Evolutionary conservation across 2,888 invertebrate genomes (phyloP).

Genomic region (Cetonia aurata): DNA sequence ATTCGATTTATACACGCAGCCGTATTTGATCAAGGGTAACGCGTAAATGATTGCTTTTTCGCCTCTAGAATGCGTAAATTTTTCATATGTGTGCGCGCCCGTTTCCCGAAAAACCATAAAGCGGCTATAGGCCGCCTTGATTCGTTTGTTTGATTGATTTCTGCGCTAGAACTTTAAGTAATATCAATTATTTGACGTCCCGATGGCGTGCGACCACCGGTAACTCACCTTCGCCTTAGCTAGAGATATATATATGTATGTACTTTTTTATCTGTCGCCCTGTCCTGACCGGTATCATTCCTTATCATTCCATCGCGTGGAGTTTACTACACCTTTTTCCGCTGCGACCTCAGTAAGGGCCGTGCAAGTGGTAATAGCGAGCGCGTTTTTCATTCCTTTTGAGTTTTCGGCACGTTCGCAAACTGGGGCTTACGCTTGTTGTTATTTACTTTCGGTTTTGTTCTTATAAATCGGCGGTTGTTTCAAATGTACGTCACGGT

Average conservation of each 20-base stretch:
- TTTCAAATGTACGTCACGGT: constrained; percentile 6
- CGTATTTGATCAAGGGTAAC: too few species aligned
- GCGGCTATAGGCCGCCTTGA: not conserved
- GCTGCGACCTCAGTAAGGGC: constrained; percentile 24
- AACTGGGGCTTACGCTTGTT: constrained; percentile 2
- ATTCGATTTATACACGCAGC: too few species aligned
- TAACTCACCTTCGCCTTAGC: too few species aligned
- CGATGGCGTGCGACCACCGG: constrained; percentile 46
- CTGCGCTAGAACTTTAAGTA: constrained; percentile 50
- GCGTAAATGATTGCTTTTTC: too few species aligned
- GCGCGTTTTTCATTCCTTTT: constrained; percentile 25
- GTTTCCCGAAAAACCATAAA: too few species aligned
- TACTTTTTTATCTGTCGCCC: not conserved
- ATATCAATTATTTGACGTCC: constrained; percentile 50
- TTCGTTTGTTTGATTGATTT: constrained; percentile 50
- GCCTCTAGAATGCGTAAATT: too few species aligned
- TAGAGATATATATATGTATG: too few species aligned
- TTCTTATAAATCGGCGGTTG: too few species aligned
- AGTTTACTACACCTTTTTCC: constrained; percentile 25
- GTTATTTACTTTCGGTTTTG: not conserved
- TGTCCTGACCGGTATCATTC: constrained; percentile 21
- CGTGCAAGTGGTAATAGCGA: not conserved
- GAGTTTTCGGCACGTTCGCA: constrained; percentile 9
- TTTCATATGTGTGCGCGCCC: too few species aligned
- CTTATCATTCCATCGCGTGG: constrained; percentile 34